Evolutionary conservation across 2,113 vertebrate species (phyloP).

Genomic region (Cryptotis parvus): DNA sequence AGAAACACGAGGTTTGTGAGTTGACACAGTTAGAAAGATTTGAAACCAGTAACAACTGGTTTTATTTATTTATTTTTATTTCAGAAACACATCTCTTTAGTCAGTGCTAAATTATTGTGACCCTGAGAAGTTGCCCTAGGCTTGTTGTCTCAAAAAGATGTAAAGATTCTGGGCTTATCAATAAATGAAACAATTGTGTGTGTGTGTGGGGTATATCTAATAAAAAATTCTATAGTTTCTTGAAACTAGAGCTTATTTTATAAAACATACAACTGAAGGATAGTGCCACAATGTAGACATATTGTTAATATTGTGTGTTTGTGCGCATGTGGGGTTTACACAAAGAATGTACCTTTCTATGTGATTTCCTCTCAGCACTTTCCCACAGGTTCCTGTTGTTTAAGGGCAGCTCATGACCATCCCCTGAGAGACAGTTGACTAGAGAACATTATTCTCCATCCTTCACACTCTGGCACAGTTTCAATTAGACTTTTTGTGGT

Average conservation of each 20-base stretch:
- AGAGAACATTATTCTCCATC: background rate
- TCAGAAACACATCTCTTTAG: slow-evolving; percentile 36
- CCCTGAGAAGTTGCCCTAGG: background rate
- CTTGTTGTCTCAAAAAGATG: slow-evolving; percentile 45
- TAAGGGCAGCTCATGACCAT: background rate
- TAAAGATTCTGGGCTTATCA: slow-evolving; percentile 15
- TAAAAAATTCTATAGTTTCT: slow-evolving; percentile 17
- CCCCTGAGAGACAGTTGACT: background rate
- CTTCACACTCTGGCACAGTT: background rate
- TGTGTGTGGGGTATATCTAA: background rate
- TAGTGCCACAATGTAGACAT: background rate
- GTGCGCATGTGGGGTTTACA: background rate
- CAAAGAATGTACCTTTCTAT: background rate
- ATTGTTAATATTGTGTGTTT: background rate
- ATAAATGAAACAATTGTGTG: background rate
- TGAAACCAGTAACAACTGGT: slow-evolving; percentile 35
- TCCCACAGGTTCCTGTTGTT: slow-evolving; percentile 17
- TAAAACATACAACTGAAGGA: slow-evolving; percentile 5
- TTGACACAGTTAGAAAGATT: background rate
- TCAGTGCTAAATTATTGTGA: slow-evolving; percentile 20
- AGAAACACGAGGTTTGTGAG: slow-evolving; percentile 41
- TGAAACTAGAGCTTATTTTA: slow-evolving; percentile 42
- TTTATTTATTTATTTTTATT: slow-evolving; percentile 23
- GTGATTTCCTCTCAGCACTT: background rate
- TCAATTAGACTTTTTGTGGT: slow-evolving; percentile 39